Evolutionary conservation across 2,113 vertebrate genomes (phyloP).

Genomic region (Formicarius rufipectus): DNA sequence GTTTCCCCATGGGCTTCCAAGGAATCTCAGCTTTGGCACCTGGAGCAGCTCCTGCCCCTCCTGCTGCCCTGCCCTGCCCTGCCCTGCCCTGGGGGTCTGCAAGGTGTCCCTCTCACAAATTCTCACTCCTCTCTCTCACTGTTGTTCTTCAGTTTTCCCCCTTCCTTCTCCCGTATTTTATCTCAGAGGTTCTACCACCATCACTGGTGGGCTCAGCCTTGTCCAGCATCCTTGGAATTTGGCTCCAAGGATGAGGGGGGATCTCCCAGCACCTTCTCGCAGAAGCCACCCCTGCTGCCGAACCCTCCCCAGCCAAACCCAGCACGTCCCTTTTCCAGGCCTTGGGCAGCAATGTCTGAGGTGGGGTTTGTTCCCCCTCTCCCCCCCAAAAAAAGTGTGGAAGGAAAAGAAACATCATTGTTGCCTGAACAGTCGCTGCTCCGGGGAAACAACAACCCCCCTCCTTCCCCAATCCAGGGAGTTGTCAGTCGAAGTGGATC

Average conservation of each 20-base stretch:
- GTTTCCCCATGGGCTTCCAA: not conserved
- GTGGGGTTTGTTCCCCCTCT: not conserved
- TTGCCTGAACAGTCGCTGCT: not conserved
- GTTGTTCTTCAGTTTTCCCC: not conserved
- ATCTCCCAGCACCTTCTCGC: not conserved
- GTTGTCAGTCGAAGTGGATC: slow-evolving; percentile 48
- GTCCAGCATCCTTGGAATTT: not conserved
- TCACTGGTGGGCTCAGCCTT: not conserved
- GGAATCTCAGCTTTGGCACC: not conserved
- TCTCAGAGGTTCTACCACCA: not conserved
- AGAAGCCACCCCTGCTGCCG: not conserved
- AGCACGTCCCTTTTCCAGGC: too few species aligned
- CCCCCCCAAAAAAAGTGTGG: not conserved
- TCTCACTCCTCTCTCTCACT: not conserved
- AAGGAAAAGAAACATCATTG: rapidly evolving
- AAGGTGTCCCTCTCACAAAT: too few species aligned
- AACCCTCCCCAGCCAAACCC: not conserved
- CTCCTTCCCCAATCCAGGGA: not conserved
- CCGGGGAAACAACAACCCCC: not conserved
- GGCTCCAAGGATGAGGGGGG: not conserved
- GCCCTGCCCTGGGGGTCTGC: not conserved
- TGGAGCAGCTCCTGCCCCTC: not conserved
- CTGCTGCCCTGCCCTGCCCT: too few species aligned
- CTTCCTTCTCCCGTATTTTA: not conserved
- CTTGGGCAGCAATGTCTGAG: rapidly evolving